These are phyloP conservation scores for Byasa hedistus DNA, from an alignment of 2,888 invertebrate genomes.

Conservation along the genomic window DNA sequence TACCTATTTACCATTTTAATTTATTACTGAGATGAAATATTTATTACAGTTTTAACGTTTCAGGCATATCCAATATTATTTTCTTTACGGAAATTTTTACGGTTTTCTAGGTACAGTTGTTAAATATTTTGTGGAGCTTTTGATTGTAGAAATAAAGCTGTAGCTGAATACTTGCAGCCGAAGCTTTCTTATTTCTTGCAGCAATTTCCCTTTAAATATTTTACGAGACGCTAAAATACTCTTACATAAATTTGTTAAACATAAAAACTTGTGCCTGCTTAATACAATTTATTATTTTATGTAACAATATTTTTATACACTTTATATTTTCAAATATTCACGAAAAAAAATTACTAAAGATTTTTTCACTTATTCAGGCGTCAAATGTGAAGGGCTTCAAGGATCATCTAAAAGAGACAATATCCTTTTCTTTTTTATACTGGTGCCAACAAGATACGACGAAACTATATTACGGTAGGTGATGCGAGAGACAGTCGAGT, in stretches of 20 bases:
- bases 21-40: not conserved
- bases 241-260: not conserved
- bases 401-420: conserved; percentile 4
- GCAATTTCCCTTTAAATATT: not conserved
- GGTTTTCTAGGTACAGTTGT: conserved; percentile 43
- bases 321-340: not conserved
- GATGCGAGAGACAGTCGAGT: conserved; percentile 38
- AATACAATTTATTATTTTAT: not conserved
- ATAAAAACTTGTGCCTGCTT: not conserved
- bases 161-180: conserved; percentile 42
- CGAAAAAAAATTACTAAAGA: too few relatives aligned
- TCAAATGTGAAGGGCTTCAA: not conserved
- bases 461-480: conserved; percentile 32
- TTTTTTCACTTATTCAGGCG: not conserved
- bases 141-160: conserved; percentile 65
- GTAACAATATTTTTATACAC: not conserved
- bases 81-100: conserved; percentile 45
- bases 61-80: conserved; percentile 35
- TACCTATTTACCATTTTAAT: too few relatives aligned
- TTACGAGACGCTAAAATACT: not conserved
- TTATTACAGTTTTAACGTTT: not conserved
- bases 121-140: conserved; percentile 62
- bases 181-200: not conserved
- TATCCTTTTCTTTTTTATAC: conserved; percentile 29
- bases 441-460: conserved; percentile 36